Evolutionary conservation across 2,113 vertebrate genomes (phyloP).

Genomic region (Caranx ignobilis): DNA sequence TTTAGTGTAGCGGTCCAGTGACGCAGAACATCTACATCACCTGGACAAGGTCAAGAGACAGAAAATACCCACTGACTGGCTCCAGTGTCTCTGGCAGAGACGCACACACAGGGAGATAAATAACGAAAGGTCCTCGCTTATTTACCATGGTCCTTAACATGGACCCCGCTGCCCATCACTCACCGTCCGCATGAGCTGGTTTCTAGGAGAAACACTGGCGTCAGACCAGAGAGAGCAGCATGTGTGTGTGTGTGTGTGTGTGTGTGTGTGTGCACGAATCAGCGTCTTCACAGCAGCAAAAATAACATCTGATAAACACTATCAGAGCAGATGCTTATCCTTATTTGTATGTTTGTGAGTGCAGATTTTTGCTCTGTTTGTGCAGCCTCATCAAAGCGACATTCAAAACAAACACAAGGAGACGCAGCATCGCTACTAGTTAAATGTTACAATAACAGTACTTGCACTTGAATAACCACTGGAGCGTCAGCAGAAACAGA

Average conservation of each 20-base stretch:
- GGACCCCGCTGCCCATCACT: conserved; percentile 43
- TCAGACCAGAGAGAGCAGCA: not conserved
- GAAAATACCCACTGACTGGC: conserved; percentile 50
- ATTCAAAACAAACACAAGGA: no score
- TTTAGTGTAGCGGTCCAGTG: conserved; percentile 22
- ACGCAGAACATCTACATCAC: conserved; percentile 52
- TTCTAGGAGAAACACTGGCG: not conserved
- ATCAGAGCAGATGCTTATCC: not conserved
- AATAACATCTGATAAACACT: not conserved
- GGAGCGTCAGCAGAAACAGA: not conserved
- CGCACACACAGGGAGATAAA: conserved; percentile 32
- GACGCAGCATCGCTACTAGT: no score
- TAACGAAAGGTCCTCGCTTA: conserved; percentile 27
- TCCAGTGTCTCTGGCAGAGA: conserved; percentile 49
- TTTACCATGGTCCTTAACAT: conserved; percentile 38
- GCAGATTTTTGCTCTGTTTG: no score
- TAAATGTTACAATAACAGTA: no score
- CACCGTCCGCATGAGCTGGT: conserved; percentile 15
- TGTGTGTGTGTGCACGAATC: not conserved
- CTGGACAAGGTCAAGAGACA: conserved; percentile 62
- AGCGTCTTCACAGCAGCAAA: not conserved
- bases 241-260: no score
- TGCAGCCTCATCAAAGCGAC: not conserved
- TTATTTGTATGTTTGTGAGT: not conserved
- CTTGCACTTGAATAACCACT: not conserved